Base-by-base conservation (phyloP, 2,797 vertebrate species). In the Sebastiscus albofasciatus region DNA sequence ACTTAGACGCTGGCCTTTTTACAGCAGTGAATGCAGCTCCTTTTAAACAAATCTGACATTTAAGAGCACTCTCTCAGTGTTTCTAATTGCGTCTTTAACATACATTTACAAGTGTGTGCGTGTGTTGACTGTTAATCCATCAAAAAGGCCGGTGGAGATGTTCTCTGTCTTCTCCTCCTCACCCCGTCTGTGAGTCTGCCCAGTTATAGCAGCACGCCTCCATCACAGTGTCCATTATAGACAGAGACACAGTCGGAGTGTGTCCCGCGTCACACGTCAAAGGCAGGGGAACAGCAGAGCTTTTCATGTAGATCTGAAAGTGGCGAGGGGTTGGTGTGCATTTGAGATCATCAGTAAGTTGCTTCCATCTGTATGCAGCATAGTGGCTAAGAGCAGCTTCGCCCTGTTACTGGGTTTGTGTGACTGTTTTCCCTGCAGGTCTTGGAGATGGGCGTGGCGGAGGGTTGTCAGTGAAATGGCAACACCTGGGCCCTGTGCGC, bases 31-130 rank as follows among this genome's bases (percentile, higher is more conserved):
- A 67, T 67, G 22, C 36, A 62, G 46, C 31, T 39, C 11, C 56
- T 14, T 52, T 69, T 26, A 68, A 75, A 70, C 75, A 61, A 77
- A 72, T 68, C 24, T 68, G 61, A 87, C 77, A 75, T 61, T 80
- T 75, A 70, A 68, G 65, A 75, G 39, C 49, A 20, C 52, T 61
- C 22, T 12, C 24, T 67, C 34, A 0, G 10, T 26, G 16, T 42
- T 62, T 68, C 39, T 78, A 69, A 69, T 73, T 72, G 27, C 70
- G 61, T 75, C 42, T 70, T 59, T 69, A 34, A 52, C 20, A 54
- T 46, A 27, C 24, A 70, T 79, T 69, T 65, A 18, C 76, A 65
- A 62, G 34, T 65, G 8, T 67, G 29, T 60, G 60, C 36, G 59
- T 72, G 74, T 18, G 42, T 58, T 22, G 14, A 29, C 58, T 77